Evolutionary conservation across 2,113 vertebrate species (phyloP), one percentile per base, ranked within the genome.

Genomic region (Paedocypris sp.): DNA sequence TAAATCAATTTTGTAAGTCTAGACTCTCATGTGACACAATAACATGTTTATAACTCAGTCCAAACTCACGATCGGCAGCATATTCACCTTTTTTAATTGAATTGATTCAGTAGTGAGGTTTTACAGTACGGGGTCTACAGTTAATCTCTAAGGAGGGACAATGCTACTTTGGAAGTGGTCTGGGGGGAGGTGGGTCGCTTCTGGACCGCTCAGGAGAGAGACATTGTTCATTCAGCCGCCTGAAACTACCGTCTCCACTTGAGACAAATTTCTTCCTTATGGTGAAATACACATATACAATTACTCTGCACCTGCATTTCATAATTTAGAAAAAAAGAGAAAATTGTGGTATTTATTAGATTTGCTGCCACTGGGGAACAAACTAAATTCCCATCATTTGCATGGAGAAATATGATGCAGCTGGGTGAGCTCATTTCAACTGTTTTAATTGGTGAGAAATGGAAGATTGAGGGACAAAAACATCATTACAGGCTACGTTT

Each of bases 381-480:
- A 62, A 46, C 2, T 63, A 20, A 73, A 78, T 77, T 64, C 79
- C 69, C 74, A 69, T 67, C 53, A 71, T 72, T 47, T 67, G 74
- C 75, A 77, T 78, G 67, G 73, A 79, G 76, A 75, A 85, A 85
- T 72, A 62, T 22, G 75, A 83, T 83, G 78, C 77, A 75, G 79
- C 72, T 76, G 77, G 69, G 73, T 69, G 74, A 48, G 54, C 41
- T 49, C 65, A 73, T 81, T 74, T 77, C 75, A 77, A 80, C 80
- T 70, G 71, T 73, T 81, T 83, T 86, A 87, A 88, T 85, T 87
- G 81, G 70, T 62, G 73, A 67, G 68, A 71, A 82, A 79, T 79
- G 75, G 71, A 70, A 77, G 73, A 73, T 77, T 73, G 71, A 48
- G 66, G 60, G 25, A 66, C 39, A 35, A 60, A 68, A 79, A 85